phyloP scores from a whole-genome alignment of 2,888 invertebrate species.

The Galeopsomyia nigrocyanea region DNA sequence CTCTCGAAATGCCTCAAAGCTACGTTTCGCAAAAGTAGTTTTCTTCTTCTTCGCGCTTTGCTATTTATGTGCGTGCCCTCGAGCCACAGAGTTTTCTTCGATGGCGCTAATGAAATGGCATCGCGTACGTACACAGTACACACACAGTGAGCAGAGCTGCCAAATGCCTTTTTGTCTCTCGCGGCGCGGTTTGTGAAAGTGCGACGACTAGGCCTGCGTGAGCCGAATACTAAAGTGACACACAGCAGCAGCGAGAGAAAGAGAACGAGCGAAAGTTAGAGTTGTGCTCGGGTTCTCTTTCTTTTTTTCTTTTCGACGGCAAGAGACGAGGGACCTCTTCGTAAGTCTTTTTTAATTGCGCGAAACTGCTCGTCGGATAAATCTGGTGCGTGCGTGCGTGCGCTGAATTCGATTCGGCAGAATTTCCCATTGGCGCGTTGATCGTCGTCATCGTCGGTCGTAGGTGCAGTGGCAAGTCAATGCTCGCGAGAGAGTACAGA shows the following conservation, averaged over 20 bases:
- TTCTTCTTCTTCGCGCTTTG: constrained; percentile 10
- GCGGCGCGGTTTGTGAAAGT: constrained; percentile 43
- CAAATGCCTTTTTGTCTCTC: too few species aligned
- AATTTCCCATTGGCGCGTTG: too few species aligned
- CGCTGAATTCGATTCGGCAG: background rate
- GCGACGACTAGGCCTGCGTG: constrained; percentile 43
- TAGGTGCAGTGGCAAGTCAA: constrained; percentile 17
- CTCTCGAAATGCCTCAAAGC: constrained; percentile 36
- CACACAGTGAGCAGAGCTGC: constrained; percentile 7
- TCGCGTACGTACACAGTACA: too few species aligned
- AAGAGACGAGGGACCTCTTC: too few species aligned
- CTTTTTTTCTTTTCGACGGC: background rate
- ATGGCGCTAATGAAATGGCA: background rate
- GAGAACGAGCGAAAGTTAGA: constrained; percentile 22
- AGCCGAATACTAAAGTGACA: constrained; percentile 29
- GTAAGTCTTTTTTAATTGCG: constrained; percentile 3
- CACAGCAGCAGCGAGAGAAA: background rate
- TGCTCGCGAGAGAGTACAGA: constrained; percentile 12
- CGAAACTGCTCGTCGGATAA: background rate
- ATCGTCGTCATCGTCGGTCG: too few species aligned
- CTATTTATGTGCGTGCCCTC: background rate
- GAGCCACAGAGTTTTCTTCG: too few species aligned
- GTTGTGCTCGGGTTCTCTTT: background rate
- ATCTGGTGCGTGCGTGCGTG: background rate
- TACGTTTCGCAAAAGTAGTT: too few species aligned